These are phyloP conservation scores for Macropus fuliginosus DNA, from an alignment of 2,797 vertebrate species.

Conservation along the genomic window DNA sequence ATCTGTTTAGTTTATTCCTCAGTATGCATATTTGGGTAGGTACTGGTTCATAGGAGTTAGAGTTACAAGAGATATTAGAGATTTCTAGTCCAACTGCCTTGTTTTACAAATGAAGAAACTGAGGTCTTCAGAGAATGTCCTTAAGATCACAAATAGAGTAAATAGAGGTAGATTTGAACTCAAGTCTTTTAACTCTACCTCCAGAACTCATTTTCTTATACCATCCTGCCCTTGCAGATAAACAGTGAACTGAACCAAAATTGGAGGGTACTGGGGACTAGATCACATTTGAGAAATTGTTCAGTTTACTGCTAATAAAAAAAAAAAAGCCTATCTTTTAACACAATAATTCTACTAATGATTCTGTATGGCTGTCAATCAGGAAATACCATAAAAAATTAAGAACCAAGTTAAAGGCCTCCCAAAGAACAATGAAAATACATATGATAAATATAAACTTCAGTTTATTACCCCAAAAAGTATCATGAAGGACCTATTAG, in stretches of 20 bases:
- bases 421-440: background rate
- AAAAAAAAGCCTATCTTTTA: background rate
- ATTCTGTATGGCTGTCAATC: background rate
- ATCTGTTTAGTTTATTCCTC: background rate
- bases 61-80: background rate
- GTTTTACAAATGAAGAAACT: conserved; percentile 21
- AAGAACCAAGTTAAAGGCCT: background rate
- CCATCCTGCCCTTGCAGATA: background rate
- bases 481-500: background rate
- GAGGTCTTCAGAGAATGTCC: background rate
- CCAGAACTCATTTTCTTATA: conserved; percentile 16
- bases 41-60: background rate
- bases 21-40: background rate
- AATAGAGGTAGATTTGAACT: conserved; percentile 12
- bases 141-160: conserved; percentile 5
- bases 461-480: background rate
- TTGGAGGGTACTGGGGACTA: background rate
- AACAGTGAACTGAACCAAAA: background rate
- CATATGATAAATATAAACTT: background rate
- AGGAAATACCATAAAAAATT: background rate
- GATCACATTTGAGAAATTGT: background rate
- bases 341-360: background rate
- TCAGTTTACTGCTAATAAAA: background rate
- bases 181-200: conserved; percentile 18
- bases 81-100: background rate